Percentiles rank a stretch among this genome's conserved stretches.
These are phyloP conservation scores for Ormyrus rosae DNA, from an alignment of 2,888 invertebrate species.

Conservation along the genomic window DNA sequence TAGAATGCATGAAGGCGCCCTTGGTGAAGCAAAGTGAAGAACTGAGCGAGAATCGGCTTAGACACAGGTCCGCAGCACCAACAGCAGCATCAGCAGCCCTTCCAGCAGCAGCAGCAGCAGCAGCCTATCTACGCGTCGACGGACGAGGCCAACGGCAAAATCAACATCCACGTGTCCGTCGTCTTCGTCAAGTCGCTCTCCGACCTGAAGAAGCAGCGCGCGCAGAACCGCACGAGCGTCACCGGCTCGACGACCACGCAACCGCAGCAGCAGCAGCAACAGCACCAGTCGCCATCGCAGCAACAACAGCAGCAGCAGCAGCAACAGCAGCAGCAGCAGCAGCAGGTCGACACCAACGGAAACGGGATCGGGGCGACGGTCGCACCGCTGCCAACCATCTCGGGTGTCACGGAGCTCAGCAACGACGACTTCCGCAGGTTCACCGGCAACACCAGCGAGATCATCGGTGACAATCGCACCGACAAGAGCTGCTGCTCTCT, in stretches of 20 bases:
- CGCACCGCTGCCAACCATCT: background rate
- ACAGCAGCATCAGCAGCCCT: background rate
- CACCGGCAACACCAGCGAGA: constrained; percentile 87
- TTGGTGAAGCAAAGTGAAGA: too few species aligned
- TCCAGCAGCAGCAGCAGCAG: constrained; percentile 24
- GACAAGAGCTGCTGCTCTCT: constrained; percentile 84
- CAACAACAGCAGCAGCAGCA: constrained; percentile 76
- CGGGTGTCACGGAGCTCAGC: constrained; percentile 49
- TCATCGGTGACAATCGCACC: constrained; percentile 84
- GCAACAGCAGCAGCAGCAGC: constrained; percentile 69
- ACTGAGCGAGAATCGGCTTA: background rate
- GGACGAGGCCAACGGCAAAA: constrained; percentile 87
- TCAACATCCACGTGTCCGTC: constrained; percentile 90
- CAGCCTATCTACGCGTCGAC: constrained; percentile 44
- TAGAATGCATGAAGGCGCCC: too few species aligned
- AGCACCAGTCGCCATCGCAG: constrained; percentile 63
- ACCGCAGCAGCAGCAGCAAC: constrained; percentile 74
- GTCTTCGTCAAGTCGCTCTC: constrained; percentile 92
- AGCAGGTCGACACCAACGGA: constrained; percentile 73
- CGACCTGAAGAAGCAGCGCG: constrained; percentile 94
- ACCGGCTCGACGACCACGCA: background rate
- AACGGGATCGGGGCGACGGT: constrained; percentile 56
- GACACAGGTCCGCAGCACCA: constrained; percentile 41
- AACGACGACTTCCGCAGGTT: constrained; percentile 77
- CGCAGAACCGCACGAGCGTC: constrained; percentile 83